phyloP scores from a whole-genome alignment of 2,797 vertebrate genomes.

The Microctenopoma steveboyesi region DNA sequence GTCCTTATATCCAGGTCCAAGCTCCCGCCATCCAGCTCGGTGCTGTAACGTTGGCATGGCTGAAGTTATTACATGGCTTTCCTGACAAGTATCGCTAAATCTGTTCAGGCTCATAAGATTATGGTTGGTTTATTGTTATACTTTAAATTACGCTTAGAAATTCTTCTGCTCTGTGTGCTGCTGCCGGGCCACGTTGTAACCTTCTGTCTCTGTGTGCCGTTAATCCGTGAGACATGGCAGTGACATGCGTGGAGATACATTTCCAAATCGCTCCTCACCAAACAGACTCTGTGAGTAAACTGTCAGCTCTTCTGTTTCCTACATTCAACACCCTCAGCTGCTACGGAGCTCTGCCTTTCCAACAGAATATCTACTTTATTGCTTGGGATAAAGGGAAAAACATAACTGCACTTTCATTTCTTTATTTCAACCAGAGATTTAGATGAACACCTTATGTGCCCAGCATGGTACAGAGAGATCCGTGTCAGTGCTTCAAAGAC shows the following conservation, averaged over 20 bases:
- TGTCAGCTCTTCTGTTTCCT: not conserved
- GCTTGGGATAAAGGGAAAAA: not conserved
- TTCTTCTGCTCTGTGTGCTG: not conserved
- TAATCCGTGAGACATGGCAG: not conserved
- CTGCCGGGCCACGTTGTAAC: not conserved
- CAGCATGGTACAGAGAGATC: not conserved
- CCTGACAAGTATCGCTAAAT: not conserved
- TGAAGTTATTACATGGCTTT: not conserved
- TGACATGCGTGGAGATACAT: not conserved
- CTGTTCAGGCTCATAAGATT: not conserved
- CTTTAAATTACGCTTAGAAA: not conserved
- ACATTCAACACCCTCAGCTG: not conserved
- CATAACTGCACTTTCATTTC: not conserved
- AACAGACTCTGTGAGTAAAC: not conserved
- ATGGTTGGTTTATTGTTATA: not conserved
- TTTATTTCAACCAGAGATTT: not conserved
- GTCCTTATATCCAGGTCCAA: conserved; percentile 18
- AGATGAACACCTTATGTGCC: conserved; percentile 1
- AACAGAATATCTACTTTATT: not conserved
- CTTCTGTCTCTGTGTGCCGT: conserved; percentile 1
- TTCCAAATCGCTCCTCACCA: not conserved
- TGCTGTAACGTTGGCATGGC: conserved; percentile 39
- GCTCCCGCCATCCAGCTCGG: conserved; percentile 13
- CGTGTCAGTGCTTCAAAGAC: not conserved
- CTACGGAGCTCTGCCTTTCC: not conserved